Percentiles rank a stretch among this genome's conserved stretches.
Conservation (phyloP, 2,888 invertebrate genomes). For the Ennomos fuscantarius region DNA sequence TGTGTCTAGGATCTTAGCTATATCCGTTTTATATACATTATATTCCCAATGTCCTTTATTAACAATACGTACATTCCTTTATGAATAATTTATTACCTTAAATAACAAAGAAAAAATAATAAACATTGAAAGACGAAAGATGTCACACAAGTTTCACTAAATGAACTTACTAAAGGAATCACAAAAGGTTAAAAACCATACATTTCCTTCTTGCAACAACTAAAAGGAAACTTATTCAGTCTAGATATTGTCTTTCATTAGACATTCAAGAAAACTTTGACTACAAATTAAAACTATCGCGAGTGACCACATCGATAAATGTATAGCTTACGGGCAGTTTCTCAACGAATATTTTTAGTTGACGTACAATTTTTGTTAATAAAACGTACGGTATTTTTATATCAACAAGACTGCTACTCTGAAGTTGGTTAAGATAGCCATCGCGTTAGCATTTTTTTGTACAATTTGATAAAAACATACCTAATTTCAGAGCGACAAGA, state of each 20-base stretch:
- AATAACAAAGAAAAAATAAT: conserved; percentile 57
- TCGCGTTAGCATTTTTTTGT: no score
- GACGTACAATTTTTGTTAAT: no score
- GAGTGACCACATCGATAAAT: conserved; percentile 12
- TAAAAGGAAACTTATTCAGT: conserved; percentile 79
- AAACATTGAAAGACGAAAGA: conserved; percentile 57
- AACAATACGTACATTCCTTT: conserved; percentile 69
- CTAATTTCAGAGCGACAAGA: no score
- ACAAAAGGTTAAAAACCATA: conserved; percentile 48
- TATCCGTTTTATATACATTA: conserved; percentile 52
- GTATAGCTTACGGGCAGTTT: no score
- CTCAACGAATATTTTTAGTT: no score
- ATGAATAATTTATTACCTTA: conserved; percentile 71
- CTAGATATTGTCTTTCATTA: conserved; percentile 80
- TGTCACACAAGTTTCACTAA: conserved; percentile 53
- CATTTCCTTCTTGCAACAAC: conserved; percentile 54
- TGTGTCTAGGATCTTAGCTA: conserved; percentile 68
- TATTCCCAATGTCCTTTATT: conserved; percentile 61
- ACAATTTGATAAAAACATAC: no score
- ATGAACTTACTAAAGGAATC: conserved; percentile 65
- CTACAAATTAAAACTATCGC: conserved; percentile 60
- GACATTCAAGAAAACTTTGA: conserved; percentile 70
- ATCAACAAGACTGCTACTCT: no score
- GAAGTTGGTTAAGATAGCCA: no score
- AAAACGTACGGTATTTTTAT: no score